Conservation (phyloP, 1,140 invertebrate species). For the Uloborus diversus region DNA sequence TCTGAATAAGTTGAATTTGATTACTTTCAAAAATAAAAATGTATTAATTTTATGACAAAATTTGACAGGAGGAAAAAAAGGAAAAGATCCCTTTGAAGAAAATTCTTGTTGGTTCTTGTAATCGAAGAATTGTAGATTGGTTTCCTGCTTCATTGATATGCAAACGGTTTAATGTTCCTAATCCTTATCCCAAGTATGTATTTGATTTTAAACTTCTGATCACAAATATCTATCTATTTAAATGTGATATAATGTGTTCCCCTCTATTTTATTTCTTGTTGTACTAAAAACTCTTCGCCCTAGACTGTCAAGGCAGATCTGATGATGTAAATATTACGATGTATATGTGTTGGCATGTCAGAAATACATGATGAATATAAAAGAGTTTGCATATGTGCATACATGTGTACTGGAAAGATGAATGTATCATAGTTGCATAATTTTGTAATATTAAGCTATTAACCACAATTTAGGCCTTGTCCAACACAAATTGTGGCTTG, state of each 20-base stretch:
- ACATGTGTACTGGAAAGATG: no score
- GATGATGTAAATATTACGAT: no score
- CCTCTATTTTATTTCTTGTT: background rate
- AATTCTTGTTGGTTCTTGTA: slow-evolving; percentile 85
- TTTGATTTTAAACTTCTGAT: background rate
- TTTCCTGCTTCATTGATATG: slow-evolving; percentile 85
- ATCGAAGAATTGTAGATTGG: slow-evolving; percentile 79
- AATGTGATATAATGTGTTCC: background rate
- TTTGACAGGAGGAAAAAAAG: slow-evolving; percentile 64
- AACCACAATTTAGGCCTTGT: no score
- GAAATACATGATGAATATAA: no score
- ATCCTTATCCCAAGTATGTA: slow-evolving; percentile 76
- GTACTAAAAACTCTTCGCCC: background rate
- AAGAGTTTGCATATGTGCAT: no score
- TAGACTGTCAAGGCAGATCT: background rate
- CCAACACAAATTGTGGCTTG: no score
- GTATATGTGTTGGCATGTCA: no score
- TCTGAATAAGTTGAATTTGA: no score
- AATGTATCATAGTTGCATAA: no score
- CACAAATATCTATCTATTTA: background rate
- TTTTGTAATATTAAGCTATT: no score
- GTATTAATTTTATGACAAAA: no score
- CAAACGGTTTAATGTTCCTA: slow-evolving; percentile 93
- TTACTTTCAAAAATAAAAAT: no score
- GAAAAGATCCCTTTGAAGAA: slow-evolving; percentile 74